Evolutionary conservation across 2,888 invertebrate genomes (phyloP).

Genomic region (Synanthedon andrenaeformis): DNA sequence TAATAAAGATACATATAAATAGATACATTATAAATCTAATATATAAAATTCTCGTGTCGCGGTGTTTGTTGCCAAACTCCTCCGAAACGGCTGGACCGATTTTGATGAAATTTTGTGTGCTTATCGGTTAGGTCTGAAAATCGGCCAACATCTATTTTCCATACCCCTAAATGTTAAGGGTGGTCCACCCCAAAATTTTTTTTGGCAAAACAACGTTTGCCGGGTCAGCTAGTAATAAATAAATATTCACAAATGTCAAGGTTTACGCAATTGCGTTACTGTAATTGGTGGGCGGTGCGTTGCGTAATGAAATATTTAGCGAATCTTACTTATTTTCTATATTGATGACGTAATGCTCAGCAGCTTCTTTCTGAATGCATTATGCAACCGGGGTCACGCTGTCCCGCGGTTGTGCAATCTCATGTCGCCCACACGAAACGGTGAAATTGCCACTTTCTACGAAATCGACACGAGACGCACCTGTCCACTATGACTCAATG

Average conservation of each 20-base stretch:
- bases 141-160: too few species aligned
- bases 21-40: neutral
- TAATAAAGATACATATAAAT: too few species aligned
- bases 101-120: too few species aligned
- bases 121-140: too few species aligned
- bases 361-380: slow-evolving; percentile 41
- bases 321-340: slow-evolving; percentile 50
- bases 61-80: too few species aligned
- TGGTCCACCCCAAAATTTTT: too few species aligned
- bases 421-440: slow-evolving; percentile 27
- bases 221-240: too few species aligned
- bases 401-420: slow-evolving; percentile 39
- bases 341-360: slow-evolving; percentile 39
- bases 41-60: too few species aligned
- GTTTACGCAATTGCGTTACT: slow-evolving; percentile 49
- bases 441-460: slow-evolving; percentile 60
- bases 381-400: slow-evolving; percentile 59
- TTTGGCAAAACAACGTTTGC: too few species aligned
- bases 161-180: too few species aligned
- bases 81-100: too few species aligned
- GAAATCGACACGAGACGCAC: slow-evolving; percentile 32
- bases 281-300: slow-evolving; percentile 40
- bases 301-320: slow-evolving; percentile 56
- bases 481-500: slow-evolving; percentile 17
- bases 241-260: slow-evolving; percentile 37